Conservation (phyloP, 2,797 vertebrate species). For the Chromobotia macracanthus region DNA sequence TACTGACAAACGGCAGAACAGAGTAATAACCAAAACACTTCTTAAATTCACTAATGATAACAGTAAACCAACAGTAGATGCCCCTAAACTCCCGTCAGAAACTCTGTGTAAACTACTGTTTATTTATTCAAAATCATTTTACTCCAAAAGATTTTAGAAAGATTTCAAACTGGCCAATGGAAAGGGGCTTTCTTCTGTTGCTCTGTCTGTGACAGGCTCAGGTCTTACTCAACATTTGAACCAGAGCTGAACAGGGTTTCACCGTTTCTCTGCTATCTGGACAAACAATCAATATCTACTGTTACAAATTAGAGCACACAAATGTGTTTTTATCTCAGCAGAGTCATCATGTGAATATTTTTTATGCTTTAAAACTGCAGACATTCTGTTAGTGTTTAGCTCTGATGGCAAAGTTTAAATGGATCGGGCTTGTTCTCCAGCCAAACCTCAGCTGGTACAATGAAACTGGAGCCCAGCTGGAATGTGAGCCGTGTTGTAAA, state of each 20-base stretch:
- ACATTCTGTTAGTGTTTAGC: slow-evolving; percentile 54
- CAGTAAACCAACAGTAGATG: slow-evolving; percentile 1
- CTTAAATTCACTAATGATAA: slow-evolving; percentile 37
- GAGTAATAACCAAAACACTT: slow-evolving; percentile 25
- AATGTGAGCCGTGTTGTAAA: slow-evolving; percentile 70
- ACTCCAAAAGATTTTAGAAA: not conserved
- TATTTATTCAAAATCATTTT: not conserved
- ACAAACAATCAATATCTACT: too few relatives aligned
- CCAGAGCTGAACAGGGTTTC: too few relatives aligned
- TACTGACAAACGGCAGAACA: slow-evolving; percentile 45
- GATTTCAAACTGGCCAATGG: not conserved
- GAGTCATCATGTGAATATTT: not conserved
- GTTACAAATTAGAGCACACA: too few relatives aligned
- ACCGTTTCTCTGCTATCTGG: not conserved
- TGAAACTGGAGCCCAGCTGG: slow-evolving; percentile 63
- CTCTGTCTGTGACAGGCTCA: too few relatives aligned
- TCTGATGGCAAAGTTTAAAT: slow-evolving; percentile 59
- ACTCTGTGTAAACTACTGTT: not conserved
- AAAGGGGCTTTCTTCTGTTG: too few relatives aligned
- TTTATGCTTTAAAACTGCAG: slow-evolving; percentile 5
- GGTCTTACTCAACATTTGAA: too few relatives aligned
- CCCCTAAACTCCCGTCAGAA: slow-evolving; percentile 12
- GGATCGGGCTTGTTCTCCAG: slow-evolving; percentile 57
- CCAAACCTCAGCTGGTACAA: slow-evolving; percentile 59
- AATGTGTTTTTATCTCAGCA: not conserved